These are phyloP conservation scores for Hylaeus anthracinus DNA, from an alignment of 1,140 invertebrate genomes.

Conservation along the genomic window DNA sequence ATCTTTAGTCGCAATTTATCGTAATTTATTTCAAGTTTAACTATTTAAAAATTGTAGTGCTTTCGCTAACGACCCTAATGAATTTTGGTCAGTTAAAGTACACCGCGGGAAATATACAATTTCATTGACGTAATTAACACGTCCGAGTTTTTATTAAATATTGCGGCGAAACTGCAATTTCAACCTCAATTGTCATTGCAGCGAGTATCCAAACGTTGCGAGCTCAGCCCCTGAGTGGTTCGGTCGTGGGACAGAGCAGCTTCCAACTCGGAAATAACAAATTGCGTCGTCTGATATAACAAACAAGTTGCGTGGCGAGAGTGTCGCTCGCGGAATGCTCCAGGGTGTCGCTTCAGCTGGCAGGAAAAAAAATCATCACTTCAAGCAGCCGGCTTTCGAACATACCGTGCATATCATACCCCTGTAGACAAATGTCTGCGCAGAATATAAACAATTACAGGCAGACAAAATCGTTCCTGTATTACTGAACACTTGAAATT, in stretches of 20 bases:
- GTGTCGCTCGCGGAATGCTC: slow-evolving; percentile 52
- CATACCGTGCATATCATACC: slow-evolving; percentile 6
- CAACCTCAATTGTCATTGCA: slow-evolving; percentile 23
- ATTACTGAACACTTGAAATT: no score
- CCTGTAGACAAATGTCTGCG: not conserved
- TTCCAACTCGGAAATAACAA: slow-evolving; percentile 54
- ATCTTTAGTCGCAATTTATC: no score
- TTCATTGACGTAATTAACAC: no score
- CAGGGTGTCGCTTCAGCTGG: slow-evolving; percentile 41
- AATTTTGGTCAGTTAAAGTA: no score
- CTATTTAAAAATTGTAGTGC: no score
- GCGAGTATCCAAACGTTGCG: slow-evolving; percentile 4
- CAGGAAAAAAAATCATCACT: slow-evolving; percentile 66
- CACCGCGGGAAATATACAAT: no score
- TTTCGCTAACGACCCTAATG: no score
- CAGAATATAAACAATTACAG: not conserved
- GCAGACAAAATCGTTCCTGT: no score
- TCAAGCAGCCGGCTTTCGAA: slow-evolving; percentile 46
- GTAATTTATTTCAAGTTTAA: no score
- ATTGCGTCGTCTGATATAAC: slow-evolving; percentile 68
- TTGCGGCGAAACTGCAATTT: slow-evolving; percentile 12
- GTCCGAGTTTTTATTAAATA: not conserved
- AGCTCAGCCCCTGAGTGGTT: slow-evolving; percentile 7
- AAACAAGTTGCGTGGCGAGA: slow-evolving; percentile 59
- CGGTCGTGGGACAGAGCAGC: slow-evolving; percentile 34